Evolutionary conservation across 2,113 vertebrate species (phyloP).

Genomic region (Petrocephalus microphthalmus): DNA sequence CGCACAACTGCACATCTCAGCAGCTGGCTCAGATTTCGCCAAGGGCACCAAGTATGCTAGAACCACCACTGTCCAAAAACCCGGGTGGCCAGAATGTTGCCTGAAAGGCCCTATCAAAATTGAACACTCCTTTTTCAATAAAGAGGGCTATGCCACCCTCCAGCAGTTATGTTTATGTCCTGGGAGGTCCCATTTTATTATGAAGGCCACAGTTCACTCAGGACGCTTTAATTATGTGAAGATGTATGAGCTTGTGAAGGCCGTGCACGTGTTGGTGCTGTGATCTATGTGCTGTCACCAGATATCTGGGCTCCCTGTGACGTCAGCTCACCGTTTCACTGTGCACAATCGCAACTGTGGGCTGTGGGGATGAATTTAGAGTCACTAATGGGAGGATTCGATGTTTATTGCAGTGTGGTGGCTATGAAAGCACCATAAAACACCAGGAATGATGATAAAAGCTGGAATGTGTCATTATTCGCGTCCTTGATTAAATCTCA

Average conservation of each 20-base stretch:
- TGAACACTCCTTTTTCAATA: neutral
- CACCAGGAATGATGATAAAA: neutral
- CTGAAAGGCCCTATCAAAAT: neutral
- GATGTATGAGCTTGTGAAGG: neutral
- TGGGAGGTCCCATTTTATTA: neutral
- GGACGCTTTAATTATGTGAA: neutral
- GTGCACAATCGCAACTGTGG: neutral
- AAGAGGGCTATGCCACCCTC: neutral
- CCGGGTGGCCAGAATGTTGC: neutral
- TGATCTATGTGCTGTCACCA: constrained; percentile 6
- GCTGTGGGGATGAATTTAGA: neutral
- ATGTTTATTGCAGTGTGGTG: neutral
- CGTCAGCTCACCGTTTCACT: neutral
- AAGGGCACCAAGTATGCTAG: neutral
- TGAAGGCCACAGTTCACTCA: neutral
- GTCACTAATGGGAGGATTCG: neutral
- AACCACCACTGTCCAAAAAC: neutral
- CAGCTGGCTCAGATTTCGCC: neutral
- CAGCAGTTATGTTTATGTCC: neutral
- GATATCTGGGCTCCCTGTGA: neutral
- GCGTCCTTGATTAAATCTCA: neutral
- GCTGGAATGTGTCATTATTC: neutral
- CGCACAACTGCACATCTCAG: neutral
- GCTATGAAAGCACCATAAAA: neutral
- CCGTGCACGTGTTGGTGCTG: neutral